phyloP scores from a whole-genome alignment of 1,140 invertebrate species.

The Drosophila sturtevanti region DNA sequence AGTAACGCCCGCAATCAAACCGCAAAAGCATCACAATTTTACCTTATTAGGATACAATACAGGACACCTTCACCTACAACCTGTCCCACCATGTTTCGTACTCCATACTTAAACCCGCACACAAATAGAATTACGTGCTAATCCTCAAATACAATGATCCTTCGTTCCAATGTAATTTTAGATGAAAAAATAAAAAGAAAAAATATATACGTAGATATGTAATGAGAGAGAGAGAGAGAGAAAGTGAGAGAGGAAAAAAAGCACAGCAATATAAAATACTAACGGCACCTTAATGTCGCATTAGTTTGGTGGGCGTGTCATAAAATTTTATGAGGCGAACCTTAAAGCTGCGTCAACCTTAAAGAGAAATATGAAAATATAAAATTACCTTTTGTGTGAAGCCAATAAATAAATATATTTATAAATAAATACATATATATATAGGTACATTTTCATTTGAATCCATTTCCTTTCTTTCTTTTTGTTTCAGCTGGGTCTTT shows the following conservation, averaged over 20 bases:
- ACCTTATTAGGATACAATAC: conserved; percentile 13
- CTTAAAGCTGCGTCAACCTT: conserved; percentile 24
- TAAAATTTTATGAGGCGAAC: conserved; percentile 52
- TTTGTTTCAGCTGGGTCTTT: conserved; percentile 88
- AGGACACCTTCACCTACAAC: not conserved
- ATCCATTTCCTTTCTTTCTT: not conserved
- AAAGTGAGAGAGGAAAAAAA: conserved; percentile 19
- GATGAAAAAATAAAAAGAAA: conserved; percentile 42
- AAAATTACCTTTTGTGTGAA: conserved; percentile 27
- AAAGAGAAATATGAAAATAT: not conserved
- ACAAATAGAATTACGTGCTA: conserved; percentile 60
- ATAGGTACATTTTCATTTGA: conserved; percentile 36
- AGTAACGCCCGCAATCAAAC: conserved; percentile 26
- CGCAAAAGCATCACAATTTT: conserved; percentile 40
- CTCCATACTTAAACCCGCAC: not conserved
- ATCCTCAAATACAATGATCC: conserved; percentile 57
- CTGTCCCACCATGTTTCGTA: not conserved
- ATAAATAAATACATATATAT: conserved; percentile 4
- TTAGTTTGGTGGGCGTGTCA: conserved; percentile 62
- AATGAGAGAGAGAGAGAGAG: too few species aligned
- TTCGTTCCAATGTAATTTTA: conserved; percentile 38
- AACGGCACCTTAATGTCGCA: conserved; percentile 68
- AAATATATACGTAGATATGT: conserved; percentile 14
- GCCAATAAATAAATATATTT: conserved; percentile 35
- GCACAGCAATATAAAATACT: conserved; percentile 51